phyloP scores from a whole-genome alignment of 2,888 invertebrate species.

The Heliconius charithonia region DNA sequence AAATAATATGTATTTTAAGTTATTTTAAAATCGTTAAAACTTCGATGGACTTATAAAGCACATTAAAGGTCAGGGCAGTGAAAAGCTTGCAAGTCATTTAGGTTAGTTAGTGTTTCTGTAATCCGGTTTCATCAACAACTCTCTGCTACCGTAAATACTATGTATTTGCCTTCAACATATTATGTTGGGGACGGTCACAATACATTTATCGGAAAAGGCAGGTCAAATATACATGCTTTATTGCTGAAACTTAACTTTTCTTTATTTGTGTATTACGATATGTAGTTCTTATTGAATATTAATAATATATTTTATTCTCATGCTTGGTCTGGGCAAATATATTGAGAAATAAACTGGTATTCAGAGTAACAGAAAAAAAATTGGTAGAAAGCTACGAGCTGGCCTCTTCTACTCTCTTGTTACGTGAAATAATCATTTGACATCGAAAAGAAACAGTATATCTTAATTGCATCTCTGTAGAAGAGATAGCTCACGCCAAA shows the following conservation, averaged over 20 bases:
- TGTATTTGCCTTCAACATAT: slow-evolving; percentile 18
- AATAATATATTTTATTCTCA: no score
- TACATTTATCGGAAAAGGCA: neutral
- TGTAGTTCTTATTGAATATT: no score
- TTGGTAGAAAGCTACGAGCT: neutral
- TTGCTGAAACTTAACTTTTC: no score
- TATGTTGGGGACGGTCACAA: slow-evolving; percentile 9
- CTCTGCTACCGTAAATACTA: slow-evolving; percentile 55
- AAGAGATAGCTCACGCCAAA: slow-evolving; percentile 35
- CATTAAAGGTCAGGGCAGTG: slow-evolving; percentile 45
- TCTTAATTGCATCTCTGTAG: slow-evolving; percentile 51
- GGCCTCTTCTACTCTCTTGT: neutral
- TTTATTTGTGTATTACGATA: no score
- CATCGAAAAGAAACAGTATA: slow-evolving; percentile 43
- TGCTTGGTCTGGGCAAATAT: no score
- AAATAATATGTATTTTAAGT: neutral
- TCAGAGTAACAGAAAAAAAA: neutral
- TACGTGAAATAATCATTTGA: neutral
- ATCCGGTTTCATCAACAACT: slow-evolving; percentile 49
- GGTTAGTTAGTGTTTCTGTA: slow-evolving; percentile 53
- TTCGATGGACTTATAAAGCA: neutral
- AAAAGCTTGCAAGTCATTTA: slow-evolving; percentile 49
- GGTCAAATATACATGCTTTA: neutral
- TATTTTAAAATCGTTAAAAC: neutral
- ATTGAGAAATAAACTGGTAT: no score